These are phyloP conservation scores for Beris morrisii DNA, from an alignment of 2,888 invertebrate species.

Conservation along the genomic window DNA sequence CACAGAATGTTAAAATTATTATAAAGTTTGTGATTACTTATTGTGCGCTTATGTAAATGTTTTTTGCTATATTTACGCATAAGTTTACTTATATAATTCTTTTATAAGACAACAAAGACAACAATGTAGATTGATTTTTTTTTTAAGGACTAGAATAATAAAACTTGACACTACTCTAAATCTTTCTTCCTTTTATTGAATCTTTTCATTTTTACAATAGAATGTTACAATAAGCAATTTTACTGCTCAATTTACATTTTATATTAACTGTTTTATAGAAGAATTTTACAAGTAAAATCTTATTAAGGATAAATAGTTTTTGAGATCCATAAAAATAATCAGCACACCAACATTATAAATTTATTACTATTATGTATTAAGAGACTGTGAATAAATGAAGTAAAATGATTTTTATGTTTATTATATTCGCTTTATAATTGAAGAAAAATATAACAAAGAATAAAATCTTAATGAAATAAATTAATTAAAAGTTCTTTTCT, in stretches of 20 bases:
- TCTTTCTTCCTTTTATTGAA: no score
- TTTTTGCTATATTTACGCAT: constrained; percentile 2
- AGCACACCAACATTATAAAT: neutral
- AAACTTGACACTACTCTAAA: no score
- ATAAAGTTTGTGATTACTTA: constrained; percentile 23
- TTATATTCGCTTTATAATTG: constrained; percentile 30
- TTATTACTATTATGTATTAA: constrained; percentile 20
- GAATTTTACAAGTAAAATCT: neutral
- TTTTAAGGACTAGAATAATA: no score
- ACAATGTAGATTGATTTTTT: no score
- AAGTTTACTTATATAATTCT: no score
- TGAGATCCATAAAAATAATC: neutral
- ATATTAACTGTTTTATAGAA: no score
- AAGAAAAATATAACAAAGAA: constrained; percentile 16
- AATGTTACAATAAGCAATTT: no score
- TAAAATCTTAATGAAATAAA: neutral
- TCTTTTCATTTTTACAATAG: no score
- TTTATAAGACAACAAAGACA: no score
- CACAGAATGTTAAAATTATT: no score
- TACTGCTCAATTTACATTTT: no score
- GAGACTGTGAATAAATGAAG: constrained; percentile 16
- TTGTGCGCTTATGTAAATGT: constrained; percentile 29
- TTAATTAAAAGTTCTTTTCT: no score
- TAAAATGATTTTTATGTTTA: neutral
- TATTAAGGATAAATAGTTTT: neutral